Base-by-base conservation (phyloP, 64 coral and sea anemone genomes). In the Dendrophyllia cribrosa region DNA sequence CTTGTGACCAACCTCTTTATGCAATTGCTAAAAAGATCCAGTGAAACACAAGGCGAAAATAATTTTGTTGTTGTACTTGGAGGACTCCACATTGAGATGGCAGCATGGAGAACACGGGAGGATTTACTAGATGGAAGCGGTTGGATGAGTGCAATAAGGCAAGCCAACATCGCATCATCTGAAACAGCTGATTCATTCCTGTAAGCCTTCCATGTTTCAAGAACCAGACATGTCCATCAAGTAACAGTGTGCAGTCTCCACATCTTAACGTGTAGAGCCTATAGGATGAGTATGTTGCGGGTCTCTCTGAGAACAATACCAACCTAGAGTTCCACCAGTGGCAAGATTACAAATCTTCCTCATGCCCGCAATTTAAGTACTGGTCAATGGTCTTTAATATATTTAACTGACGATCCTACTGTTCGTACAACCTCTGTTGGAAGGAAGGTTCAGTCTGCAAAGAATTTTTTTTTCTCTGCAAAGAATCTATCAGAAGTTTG, bases 271-370 rank as follows among this genome's bases (percentile, higher is more conserved):
- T 6, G 11, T 24, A 70, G n/a, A 24, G 67, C 67, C 67, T 70
- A 70, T 70, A 70, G 1, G 58, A 60, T 70, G 25, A 23, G 7
- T 70, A 70, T 21, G 11, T 77, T 14, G 19, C 3, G 46, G 22
- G 75, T 4, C 75, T 77, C 11, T 51, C 75, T 9, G 75, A 77
- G 9, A 21, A 58, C 7, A 34, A 34, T 34, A 58, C 13, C 13
- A 49, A 52, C 4, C 52, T 77, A 21, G 75, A 77, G 12, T 77
- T 77, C 44, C 75, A 77, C 11, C 75, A 77, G 52, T 77, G 75
- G 75, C 44, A 51, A 50, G 75, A 77, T 7, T 21, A 77, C 7
- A 77, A 50, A 50, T 77, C 75, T 23, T 34, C 34, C 34, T 23
- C n/a, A 60, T 60, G 6, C 58, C 58, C 7, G n/a, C 20, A 70